These are phyloP conservation scores for Drosophila willistoni DNA, from an alignment of 1,140 invertebrate genomes.

Conservation along the genomic window DNA sequence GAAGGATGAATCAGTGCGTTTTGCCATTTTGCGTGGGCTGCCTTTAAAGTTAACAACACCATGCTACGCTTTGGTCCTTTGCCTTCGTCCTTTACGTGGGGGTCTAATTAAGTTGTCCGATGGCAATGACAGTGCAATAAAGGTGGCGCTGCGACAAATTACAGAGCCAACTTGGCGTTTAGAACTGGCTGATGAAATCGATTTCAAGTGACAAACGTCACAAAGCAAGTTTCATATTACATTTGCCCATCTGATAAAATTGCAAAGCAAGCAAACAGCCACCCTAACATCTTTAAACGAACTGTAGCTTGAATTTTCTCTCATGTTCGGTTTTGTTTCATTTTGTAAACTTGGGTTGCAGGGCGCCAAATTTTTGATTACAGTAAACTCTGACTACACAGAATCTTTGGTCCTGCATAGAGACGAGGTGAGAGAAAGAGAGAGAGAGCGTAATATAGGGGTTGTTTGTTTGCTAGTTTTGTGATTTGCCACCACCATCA, in stretches of 20 bases:
- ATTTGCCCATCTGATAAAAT: slow-evolving; percentile 52
- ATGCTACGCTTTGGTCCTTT: slow-evolving; percentile 9
- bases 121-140: slow-evolving; percentile 43
- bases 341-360: too few relatives aligned
- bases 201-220: slow-evolving; percentile 60
- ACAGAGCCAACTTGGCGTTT: slow-evolving; percentile 59
- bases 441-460: slow-evolving; percentile 3
- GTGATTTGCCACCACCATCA: slow-evolving; percentile 15
- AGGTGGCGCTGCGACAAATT: slow-evolving; percentile 65
- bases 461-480: slow-evolving; percentile 8
- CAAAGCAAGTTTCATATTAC: slow-evolving; percentile 60
- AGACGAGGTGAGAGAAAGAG: not conserved
- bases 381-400: slow-evolving; percentile 29
- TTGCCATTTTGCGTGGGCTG: not conserved
- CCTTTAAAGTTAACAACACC: not conserved
- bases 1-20: slow-evolving; percentile 1
- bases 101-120: slow-evolving; percentile 56
- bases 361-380: slow-evolving; percentile 49
- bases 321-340: not conserved
- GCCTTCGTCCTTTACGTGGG: not conserved
- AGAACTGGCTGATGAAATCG: slow-evolving; percentile 51
- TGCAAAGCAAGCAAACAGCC: not conserved
- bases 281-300: not conserved
- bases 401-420: not conserved
- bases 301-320: not conserved